phyloP scores from a whole-genome alignment of 1,140 invertebrate genomes.

The Megalonaias nervosa region DNA sequence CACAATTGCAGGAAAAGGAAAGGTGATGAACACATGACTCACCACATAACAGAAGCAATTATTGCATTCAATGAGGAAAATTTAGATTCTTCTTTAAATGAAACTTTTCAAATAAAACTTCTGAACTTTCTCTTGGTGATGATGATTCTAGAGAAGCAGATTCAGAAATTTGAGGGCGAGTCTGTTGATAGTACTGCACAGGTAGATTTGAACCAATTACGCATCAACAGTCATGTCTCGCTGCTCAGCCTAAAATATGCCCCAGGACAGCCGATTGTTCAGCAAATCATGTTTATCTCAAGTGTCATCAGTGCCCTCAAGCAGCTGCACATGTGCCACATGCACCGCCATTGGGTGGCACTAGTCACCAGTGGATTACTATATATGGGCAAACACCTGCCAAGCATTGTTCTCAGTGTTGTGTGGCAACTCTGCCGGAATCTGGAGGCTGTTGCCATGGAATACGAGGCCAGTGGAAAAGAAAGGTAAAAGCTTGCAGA shows the following conservation, averaged over 20 bases:
- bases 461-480: constrained; percentile 45
- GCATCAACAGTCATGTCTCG: constrained; percentile 52
- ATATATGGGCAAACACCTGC: constrained; percentile 82
- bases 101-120: constrained; percentile 85
- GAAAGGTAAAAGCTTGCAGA: constrained; percentile 34
- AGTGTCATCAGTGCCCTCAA: constrained; percentile 85
- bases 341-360: constrained; percentile 83
- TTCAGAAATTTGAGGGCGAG: constrained; percentile 59
- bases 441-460: constrained; percentile 78
- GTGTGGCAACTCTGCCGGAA: constrained; percentile 89
- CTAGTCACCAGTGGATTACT: constrained; percentile 85
- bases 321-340: constrained; percentile 75
- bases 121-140: constrained; percentile 82
- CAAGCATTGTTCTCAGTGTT: constrained; percentile 83
- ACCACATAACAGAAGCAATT: constrained; percentile 87
- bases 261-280: constrained; percentile 58
- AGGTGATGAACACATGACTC: constrained; percentile 41
- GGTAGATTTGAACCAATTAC: constrained; percentile 51
- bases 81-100: constrained; percentile 78
- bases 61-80: constrained; percentile 83
- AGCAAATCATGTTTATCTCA: constrained; percentile 88
- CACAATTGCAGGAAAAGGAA: constrained; percentile 74
- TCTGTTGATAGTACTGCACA: constrained; percentile 13
- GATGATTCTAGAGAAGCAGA: constrained; percentile 84
- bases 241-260: constrained; percentile 51